Base-by-base conservation (phyloP, 2,113 vertebrate species). In the Notarius quadriscutis region DNA sequence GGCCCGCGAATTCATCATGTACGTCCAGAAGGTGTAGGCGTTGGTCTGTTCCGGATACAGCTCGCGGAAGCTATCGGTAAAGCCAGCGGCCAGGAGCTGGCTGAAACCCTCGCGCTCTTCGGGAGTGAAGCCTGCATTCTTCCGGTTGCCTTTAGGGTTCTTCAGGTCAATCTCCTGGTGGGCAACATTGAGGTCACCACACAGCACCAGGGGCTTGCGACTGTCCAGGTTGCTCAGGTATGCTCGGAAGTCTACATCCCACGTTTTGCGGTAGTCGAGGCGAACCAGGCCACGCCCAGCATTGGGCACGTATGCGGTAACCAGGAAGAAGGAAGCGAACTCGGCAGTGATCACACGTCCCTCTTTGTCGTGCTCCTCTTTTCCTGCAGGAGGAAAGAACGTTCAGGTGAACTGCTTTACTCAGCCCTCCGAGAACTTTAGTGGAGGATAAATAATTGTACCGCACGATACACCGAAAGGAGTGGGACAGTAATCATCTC, bases 1-100 rank as follows among this genome's bases (percentile, higher is more conserved):
- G 12, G 93, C 83, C 14, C 97, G 94, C 20, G 96, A 80, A 55
- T 97, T 97, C 96, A 97, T 97, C 97, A 98, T 97, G 92, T 97
- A 98, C 87, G 97, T 98, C 97, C 97, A 98, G 94, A 98, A 98
- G 88, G 96, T 97, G 85, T 97, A 98, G 57, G 97, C 97, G 48
- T 96, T 89, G 82, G 94, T 87, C 9, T 95, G 95, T 25, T 95
- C 92, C 0, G 97, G 97, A 92, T 98, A 97, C 1, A 98, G 94
- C 88, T 97, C 94, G 0, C 97, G 95, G 91, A 98, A 98, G 91
- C 95, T 97, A 92, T 98, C 97, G 0, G 87, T 18, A 62, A 97
- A 95, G 4, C 97, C 97, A 1, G 94, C 94, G 0, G 85, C 93
- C 86, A 98, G 93, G 79, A 98, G 91, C 82, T 95, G 90, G 34